Evolutionary conservation across 2,888 invertebrate species (phyloP).

Genomic region (Leptodirus hochenwartii): DNA sequence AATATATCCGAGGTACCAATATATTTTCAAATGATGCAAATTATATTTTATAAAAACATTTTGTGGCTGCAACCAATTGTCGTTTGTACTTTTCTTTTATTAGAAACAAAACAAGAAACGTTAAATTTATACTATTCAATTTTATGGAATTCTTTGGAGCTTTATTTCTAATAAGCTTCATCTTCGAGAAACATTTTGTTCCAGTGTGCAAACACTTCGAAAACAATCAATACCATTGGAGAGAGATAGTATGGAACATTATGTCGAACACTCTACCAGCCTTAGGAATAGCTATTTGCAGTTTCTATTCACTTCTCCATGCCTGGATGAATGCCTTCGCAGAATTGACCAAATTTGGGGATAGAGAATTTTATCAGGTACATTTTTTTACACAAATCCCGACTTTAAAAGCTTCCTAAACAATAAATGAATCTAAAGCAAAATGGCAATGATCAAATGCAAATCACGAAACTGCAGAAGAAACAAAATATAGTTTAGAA

Average conservation of each 20-base stretch:
- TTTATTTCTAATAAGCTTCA: slow-evolving; percentile 63
- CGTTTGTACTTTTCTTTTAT: slow-evolving; percentile 30
- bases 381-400: slow-evolving; percentile 5
- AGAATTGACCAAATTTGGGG: slow-evolving; percentile 73
- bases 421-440: not conserved
- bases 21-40: slow-evolving; percentile 3
- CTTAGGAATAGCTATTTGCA: slow-evolving; percentile 31
- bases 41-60: slow-evolving; percentile 1
- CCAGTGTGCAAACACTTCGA: slow-evolving; percentile 44
- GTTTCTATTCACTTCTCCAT: slow-evolving; percentile 75
- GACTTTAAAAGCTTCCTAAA: no score
- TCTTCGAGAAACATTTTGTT: slow-evolving; percentile 58
- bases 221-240: slow-evolving; percentile 24
- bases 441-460: not conserved
- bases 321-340: slow-evolving; percentile 84
- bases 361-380: slow-evolving; percentile 65
- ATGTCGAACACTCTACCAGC: slow-evolving; percentile 62
- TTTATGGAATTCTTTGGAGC: slow-evolving; percentile 60
- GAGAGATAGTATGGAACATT: slow-evolving; percentile 35
- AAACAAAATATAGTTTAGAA: no score
- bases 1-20: slow-evolving; percentile 59
- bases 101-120: slow-evolving; percentile 55
- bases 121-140: slow-evolving; percentile 45
- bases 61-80: no score
- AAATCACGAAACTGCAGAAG: no score